These are phyloP conservation scores for Drosophila seguyi DNA, from an alignment of 1,140 invertebrate genomes.

Conservation along the genomic window DNA sequence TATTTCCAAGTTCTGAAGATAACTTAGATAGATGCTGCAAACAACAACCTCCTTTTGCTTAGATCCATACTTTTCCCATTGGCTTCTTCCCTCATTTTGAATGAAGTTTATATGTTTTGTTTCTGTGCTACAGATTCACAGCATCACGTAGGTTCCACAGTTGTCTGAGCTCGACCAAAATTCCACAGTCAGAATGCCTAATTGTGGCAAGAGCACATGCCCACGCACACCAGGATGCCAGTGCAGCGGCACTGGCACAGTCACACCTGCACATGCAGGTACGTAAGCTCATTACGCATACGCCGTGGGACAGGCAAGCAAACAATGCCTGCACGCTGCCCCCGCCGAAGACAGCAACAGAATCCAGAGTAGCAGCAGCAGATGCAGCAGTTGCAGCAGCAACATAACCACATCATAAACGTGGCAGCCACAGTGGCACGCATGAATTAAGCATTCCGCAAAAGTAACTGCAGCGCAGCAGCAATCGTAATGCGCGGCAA, in stretches of 20 bases:
- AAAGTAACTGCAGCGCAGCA: slow-evolving; percentile 72
- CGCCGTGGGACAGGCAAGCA: slow-evolving; percentile 64
- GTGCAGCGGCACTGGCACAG: slow-evolving; percentile 32
- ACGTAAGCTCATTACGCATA: slow-evolving; percentile 77
- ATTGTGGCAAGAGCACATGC: slow-evolving; percentile 65
- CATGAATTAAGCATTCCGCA: slow-evolving; percentile 80
- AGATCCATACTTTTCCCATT: background rate
- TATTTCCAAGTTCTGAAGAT: background rate
- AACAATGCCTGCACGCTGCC: slow-evolving; percentile 61
- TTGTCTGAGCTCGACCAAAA: slow-evolving; percentile 44
- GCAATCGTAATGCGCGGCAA: slow-evolving; percentile 55
- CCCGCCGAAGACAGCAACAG: slow-evolving; percentile 31
- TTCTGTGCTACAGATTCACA: slow-evolving; percentile 5
- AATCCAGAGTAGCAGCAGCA: slow-evolving; percentile 41
- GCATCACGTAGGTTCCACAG: slow-evolving; percentile 50
- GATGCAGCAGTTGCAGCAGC: background rate
- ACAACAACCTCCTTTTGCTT: background rate
- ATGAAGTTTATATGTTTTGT: background rate
- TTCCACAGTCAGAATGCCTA: slow-evolving; percentile 73
- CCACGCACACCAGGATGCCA: slow-evolving; percentile 22
- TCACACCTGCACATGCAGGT: slow-evolving; percentile 46
- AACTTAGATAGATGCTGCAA: too few relatives aligned
- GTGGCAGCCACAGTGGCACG: slow-evolving; percentile 75
- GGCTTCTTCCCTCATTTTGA: background rate
- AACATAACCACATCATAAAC: slow-evolving; percentile 76